Base-by-base conservation (phyloP, 1,140 invertebrate species). In the Listronotus bonariensis region DNA sequence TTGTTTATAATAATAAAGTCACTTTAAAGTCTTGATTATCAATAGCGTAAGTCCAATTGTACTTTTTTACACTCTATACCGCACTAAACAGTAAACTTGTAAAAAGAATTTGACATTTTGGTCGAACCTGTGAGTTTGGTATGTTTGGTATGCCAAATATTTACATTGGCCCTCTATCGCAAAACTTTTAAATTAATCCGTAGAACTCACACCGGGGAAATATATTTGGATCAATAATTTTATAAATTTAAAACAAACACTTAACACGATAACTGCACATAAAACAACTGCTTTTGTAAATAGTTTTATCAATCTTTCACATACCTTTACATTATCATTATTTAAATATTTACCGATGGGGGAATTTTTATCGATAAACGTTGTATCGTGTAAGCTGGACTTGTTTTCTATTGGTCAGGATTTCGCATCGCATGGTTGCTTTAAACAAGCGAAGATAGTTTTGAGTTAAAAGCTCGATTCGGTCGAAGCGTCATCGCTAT, bases 31-130 rank as follows among this genome's bases (percentile, higher is more conserved):
- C 51, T 34, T 38, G 26, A 18, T 32, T 15, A 48, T 38, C 31
- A 38, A 7, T 40, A 32, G 43, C 14, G 49, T 51, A 49, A 56
- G 42, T 67, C 12, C 36, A 69, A 70, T 66, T 68, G 52, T 73
- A 52, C 53, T 73, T 72, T 68, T 71, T 72, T 72, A 68, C 72
- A 63, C 62, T 65, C 40, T 45, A 66, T 70, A 68, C 70, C 65
- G 65, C 69, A 74, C 71, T 71, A 77, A 77, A 72, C 74, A 76
- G 74, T 63, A 76, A 77, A 79, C 77, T 73, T 74, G 72, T 73
- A 72, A 73, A 71, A 78, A 77, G 77, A 77, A 79, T 79, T 79
- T 79, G 78, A 79, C 78, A 79, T 79, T 79, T 79, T 74, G 71
- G 76, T 78, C 78, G 76, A 78, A 79, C 78, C 76, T 77, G 75